These are phyloP conservation scores for Dicyrtoma fusca DNA, from an alignment of 2,888 invertebrate species.

Conservation along the genomic window DNA sequence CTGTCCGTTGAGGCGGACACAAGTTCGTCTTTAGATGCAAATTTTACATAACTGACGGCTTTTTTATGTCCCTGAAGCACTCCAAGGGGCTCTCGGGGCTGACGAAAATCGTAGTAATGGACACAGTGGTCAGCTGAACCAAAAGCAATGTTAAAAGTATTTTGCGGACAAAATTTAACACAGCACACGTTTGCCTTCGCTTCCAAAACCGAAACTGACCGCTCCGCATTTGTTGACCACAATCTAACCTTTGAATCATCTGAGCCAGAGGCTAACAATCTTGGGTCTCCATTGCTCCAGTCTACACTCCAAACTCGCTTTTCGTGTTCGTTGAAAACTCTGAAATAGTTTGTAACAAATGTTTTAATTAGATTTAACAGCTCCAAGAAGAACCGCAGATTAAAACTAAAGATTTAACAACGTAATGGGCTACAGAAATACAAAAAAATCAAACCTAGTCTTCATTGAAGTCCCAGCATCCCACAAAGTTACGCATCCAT, in stretches of 20 bases:
- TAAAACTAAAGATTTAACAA: not conserved
- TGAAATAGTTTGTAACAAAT: slow-evolving; percentile 18
- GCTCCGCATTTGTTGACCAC: slow-evolving; percentile 85
- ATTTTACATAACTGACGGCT: slow-evolving; percentile 93
- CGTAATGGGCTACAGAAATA: not conserved
- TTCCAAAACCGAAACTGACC: slow-evolving; percentile 84
- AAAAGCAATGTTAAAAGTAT: slow-evolving; percentile 86
- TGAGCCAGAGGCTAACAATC: slow-evolving; percentile 86
- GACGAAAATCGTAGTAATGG: slow-evolving; percentile 90
- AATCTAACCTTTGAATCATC: slow-evolving; percentile 92
- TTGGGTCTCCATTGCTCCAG: slow-evolving; percentile 88
- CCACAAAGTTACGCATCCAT: slow-evolving; percentile 92
- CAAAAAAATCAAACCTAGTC: slow-evolving; percentile 59
- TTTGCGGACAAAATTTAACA: slow-evolving; percentile 85
- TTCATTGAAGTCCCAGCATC: slow-evolving; percentile 79
- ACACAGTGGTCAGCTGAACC: slow-evolving; percentile 97
- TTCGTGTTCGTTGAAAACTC: slow-evolving; percentile 83
- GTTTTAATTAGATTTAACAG: not conserved
- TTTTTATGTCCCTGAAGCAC: slow-evolving; percentile 88
- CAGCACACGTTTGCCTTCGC: slow-evolving; percentile 95
- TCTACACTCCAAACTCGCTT: slow-evolving; percentile 96
- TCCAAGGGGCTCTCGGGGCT: slow-evolving; percentile 77
- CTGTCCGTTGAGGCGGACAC: slow-evolving; percentile 93
- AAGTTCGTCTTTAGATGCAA: slow-evolving; percentile 79
- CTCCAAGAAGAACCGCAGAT: not conserved